These are phyloP conservation scores for Ovis canadensis DNA, from an alignment of 2,113 vertebrate genomes.

Conservation along the genomic window DNA sequence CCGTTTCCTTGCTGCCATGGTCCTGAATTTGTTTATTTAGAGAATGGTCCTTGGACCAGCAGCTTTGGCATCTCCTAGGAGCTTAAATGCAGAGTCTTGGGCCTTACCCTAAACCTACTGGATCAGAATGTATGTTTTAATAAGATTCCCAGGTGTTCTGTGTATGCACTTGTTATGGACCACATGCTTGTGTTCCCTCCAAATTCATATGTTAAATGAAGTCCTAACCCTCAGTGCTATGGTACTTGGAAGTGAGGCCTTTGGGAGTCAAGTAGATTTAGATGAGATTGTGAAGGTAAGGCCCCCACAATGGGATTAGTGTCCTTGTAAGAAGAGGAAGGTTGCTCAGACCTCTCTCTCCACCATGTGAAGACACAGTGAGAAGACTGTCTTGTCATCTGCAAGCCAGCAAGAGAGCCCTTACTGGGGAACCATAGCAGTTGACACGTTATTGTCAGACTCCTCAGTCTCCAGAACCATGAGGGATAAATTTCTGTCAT, in stretches of 20 bases:
- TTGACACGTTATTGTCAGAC: not conserved
- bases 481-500: not conserved
- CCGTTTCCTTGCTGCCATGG: no score
- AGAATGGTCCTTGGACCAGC: not conserved
- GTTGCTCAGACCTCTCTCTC: not conserved
- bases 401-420: not conserved
- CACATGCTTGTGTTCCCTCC: not conserved
- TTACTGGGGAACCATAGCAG: not conserved
- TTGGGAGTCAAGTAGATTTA: not conserved
- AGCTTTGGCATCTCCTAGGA: not conserved
- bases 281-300: not conserved
- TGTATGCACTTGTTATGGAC: not conserved
- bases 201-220: not conserved
- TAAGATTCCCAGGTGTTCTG: not conserved
- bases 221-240: not conserved
- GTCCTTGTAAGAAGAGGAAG: not conserved
- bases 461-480: not conserved
- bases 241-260: not conserved
- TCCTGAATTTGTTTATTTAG: not conserved
- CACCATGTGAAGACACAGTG: not conserved
- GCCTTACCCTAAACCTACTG: not conserved
- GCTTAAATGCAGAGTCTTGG: not conserved
- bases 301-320: no score
- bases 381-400: not conserved
- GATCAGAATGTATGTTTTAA: not conserved